Evolutionary conservation across 2,888 invertebrate species (phyloP).

Genomic region (Perizoma flavofasciatum): DNA sequence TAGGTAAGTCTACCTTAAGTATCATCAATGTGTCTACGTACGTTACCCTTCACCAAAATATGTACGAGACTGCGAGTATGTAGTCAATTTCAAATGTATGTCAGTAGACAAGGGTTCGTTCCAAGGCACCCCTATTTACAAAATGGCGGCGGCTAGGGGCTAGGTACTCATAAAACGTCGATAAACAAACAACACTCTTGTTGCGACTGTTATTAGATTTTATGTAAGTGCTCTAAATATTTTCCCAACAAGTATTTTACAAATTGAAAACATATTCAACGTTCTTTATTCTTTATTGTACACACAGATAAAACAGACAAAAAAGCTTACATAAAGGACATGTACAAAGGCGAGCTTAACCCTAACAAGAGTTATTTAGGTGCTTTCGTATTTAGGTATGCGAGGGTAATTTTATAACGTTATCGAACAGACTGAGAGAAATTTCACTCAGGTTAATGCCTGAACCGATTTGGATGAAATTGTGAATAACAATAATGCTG

Average conservation of each 20-base stretch:
- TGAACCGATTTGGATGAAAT: no score
- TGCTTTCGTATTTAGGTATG: no score
- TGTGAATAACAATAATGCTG: no score
- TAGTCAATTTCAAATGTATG: constrained; percentile 18
- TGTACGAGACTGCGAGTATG: background rate
- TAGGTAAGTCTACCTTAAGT: background rate
- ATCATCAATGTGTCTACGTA: constrained; percentile 1
- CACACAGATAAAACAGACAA: no score
- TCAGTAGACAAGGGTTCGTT: constrained; percentile 15
- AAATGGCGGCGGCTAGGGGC: constrained; percentile 18
- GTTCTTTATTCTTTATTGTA: no score
- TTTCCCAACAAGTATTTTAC: constrained; percentile 5
- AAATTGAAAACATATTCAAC: constrained; percentile 1
- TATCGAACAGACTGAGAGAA: no score
- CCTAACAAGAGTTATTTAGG: no score
- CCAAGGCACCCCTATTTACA: constrained; percentile 17
- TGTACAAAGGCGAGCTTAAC: no score
- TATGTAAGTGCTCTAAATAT: background rate
- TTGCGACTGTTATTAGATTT: constrained; percentile 19
- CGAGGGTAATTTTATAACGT: no score
- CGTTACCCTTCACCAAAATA: background rate
- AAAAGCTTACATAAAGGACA: no score
- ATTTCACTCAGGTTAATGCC: no score
- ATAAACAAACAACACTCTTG: constrained; percentile 21
- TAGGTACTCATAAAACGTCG: constrained; percentile 25